Conservation (phyloP, 2,797 vertebrate species). For the Epinephelus coioides region DNA sequence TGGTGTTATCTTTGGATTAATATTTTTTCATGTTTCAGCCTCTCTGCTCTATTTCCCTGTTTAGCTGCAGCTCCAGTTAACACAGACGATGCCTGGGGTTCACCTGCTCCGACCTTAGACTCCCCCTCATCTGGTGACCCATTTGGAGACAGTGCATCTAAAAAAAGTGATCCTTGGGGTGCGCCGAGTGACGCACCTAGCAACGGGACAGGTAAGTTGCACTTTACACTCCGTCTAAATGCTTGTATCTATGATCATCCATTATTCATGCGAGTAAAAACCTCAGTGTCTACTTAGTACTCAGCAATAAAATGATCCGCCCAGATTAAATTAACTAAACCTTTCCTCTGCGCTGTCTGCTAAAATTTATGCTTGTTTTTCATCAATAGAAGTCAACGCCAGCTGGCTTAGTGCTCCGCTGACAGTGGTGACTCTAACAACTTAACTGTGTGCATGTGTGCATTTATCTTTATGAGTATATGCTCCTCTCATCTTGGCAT, state of each 20-base stretch:
- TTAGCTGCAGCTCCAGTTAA: constrained; percentile 68
- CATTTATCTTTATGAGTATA: background rate
- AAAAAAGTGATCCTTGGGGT: constrained; percentile 87
- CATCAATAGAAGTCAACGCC: background rate
- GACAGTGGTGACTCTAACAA: background rate
- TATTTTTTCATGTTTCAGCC: background rate
- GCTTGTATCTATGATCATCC: constrained; percentile 9
- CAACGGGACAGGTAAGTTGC: constrained; percentile 64
- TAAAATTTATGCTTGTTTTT: constrained; percentile 1
- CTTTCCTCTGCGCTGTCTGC: background rate
- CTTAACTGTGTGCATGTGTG: constrained; percentile 9
- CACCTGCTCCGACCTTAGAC: constrained; percentile 71
- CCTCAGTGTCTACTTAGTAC: background rate
- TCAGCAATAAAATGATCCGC: background rate
- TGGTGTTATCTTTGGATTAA: background rate
- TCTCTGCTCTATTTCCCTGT: background rate
- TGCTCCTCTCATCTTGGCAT: constrained; percentile 1
- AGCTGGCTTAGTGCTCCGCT: background rate
- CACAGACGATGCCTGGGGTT: constrained; percentile 81
- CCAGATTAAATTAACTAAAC: constrained; percentile 18
- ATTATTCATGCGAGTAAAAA: constrained; percentile 2
- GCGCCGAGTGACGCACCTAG: constrained; percentile 57
- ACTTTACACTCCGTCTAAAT: background rate
- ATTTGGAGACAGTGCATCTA: constrained; percentile 86
- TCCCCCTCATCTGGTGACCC: constrained; percentile 82